These are phyloP conservation scores for Ursus arctos DNA, from an alignment of 2,113 vertebrate genomes.

Conservation along the genomic window DNA sequence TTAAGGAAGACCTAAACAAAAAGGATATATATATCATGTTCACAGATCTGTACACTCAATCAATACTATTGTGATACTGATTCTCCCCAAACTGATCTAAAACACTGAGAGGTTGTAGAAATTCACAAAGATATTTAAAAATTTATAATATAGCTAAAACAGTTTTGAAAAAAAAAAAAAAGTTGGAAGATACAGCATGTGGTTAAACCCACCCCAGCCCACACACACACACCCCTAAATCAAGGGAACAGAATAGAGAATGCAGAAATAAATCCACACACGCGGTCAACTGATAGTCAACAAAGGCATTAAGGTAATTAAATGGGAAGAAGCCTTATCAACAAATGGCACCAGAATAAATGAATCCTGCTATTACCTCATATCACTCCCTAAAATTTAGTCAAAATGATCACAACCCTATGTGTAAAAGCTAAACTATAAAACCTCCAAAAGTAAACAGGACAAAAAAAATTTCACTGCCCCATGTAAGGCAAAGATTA, in stretches of 20 bases:
- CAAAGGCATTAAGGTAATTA: not conserved
- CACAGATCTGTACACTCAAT: not conserved
- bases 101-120: not conserved
- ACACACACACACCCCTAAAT: not conserved
- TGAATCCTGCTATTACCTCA: not conserved
- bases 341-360: not conserved
- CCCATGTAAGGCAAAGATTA: not conserved
- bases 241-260: not conserved
- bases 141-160: not conserved
- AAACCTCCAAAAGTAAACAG: not conserved
- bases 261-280: not conserved
- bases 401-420: not conserved
- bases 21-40: not conserved
- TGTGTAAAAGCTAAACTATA: not conserved
- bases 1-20: not conserved
- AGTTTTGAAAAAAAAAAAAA: constrained; percentile 28
- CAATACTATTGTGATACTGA: not conserved
- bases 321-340: not conserved
- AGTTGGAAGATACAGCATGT: not conserved
- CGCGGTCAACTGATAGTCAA: not conserved
- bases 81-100: not conserved
- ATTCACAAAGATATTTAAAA: not conserved
- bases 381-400: not conserved
- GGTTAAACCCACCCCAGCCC: not conserved
- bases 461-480: not conserved